Percentiles rank a stretch among this genome's conserved stretches.
phyloP scores from a whole-genome alignment of 1,140 invertebrate genomes.

The Samia ricini region DNA sequence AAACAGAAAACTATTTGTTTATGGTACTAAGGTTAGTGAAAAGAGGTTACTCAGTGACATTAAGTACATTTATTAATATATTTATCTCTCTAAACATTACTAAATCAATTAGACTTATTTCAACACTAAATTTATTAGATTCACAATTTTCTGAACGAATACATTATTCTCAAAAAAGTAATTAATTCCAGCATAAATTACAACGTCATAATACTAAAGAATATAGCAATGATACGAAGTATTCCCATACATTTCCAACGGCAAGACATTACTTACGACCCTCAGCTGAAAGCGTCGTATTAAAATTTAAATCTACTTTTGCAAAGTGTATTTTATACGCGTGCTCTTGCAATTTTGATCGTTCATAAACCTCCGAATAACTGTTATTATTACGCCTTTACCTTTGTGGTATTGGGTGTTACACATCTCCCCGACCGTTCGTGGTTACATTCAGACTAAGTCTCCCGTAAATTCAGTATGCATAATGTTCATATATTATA shows the following conservation, averaged over 20 bases:
- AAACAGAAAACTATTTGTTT: neutral
- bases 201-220: neutral
- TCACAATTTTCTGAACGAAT: too few relatives aligned
- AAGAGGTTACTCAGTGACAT: too few relatives aligned
- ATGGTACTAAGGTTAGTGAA: too few relatives aligned
- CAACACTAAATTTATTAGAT: too few relatives aligned
- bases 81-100: too few relatives aligned
- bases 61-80: too few relatives aligned
- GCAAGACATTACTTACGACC: slow-evolving; percentile 70
- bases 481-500: slow-evolving; percentile 72
- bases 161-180: neutral
- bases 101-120: too few relatives aligned
- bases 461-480: slow-evolving; percentile 67
- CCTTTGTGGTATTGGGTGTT: slow-evolving; percentile 72
- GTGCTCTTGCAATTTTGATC: slow-evolving; percentile 76
- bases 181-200: slow-evolving; percentile 1
- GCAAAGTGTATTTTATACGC: slow-evolving; percentile 77
- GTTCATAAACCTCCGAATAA: slow-evolving; percentile 73
- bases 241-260: slow-evolving; percentile 61
- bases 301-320: slow-evolving; percentile 79
- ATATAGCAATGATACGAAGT: slow-evolving; percentile 13
- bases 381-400: slow-evolving; percentile 72
- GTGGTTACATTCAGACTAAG: slow-evolving; percentile 59
- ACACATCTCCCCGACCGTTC: slow-evolving; percentile 57
- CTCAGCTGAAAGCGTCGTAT: slow-evolving; percentile 74